phyloP scores from a whole-genome alignment of 2,113 vertebrate genomes.

The Pygoscelis antarcticus region DNA sequence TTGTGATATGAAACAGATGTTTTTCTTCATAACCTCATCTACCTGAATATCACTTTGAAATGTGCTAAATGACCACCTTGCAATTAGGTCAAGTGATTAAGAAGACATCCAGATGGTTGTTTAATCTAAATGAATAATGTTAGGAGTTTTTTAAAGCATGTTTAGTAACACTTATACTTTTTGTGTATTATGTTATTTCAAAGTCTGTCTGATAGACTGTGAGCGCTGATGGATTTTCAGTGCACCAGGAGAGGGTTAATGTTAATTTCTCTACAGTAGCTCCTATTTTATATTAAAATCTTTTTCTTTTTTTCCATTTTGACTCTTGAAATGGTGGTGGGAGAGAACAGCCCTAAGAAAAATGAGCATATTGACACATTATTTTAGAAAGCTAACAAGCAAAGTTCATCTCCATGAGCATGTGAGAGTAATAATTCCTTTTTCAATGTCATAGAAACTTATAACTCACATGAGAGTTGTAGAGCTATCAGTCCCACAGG shows the following conservation, averaged over 20 bases:
- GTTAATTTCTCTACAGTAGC: neutral
- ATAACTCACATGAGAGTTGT: neutral
- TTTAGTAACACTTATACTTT: neutral
- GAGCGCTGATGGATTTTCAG: neutral
- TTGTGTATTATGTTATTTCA: neutral
- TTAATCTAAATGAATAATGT: neutral
- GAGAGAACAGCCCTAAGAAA: neutral
- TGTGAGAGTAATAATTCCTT: neutral
- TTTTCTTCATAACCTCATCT: neutral
- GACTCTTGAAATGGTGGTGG: neutral
- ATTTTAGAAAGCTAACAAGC: neutral
- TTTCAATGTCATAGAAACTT: neutral
- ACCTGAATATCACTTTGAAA: neutral
- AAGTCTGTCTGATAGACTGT: neutral
- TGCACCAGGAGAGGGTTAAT: neutral
- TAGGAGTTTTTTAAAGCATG: neutral
- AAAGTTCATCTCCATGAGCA: neutral
- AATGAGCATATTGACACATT: neutral
- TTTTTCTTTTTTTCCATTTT: neutral
- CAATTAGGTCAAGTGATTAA: neutral
- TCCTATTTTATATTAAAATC: neutral
- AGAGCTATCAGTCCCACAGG: neutral
- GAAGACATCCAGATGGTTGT: neutral
- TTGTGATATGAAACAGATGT: slow-evolving; percentile 40
- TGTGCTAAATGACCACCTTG: slow-evolving; percentile 27